A percentile compares a stretch with the other conserved stretches of the same genome.
These are phyloP conservation scores for Orthonychiurus folsomi DNA, from an alignment of 2,888 invertebrate genomes.

Conservation along the genomic window DNA sequence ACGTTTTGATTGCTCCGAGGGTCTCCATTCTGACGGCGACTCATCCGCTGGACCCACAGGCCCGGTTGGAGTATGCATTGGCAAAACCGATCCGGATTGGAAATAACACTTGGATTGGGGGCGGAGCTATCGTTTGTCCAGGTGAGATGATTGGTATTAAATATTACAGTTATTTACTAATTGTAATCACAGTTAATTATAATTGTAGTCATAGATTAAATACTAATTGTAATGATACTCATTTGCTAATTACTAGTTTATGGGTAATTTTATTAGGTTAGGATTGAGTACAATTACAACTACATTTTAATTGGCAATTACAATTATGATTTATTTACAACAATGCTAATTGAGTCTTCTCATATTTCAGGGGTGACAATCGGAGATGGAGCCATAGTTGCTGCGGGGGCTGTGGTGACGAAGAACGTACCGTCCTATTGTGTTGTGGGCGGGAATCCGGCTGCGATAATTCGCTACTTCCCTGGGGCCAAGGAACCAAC, in stretches of 20 bases:
- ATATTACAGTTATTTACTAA: too few species aligned
- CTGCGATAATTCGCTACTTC: background rate
- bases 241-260: too few species aligned
- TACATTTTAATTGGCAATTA: too few species aligned
- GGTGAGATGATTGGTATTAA: too few species aligned
- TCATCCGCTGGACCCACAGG: constrained; percentile 29
- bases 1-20: constrained; percentile 27
- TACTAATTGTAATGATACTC: too few species aligned
- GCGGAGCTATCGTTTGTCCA: constrained; percentile 28
- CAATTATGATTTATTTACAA: too few species aligned
- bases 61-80: constrained; percentile 8
- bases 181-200: too few species aligned
- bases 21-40: constrained; percentile 33
- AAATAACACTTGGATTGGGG: constrained; percentile 31
- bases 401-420: background rate
- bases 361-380: too few species aligned
- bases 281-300: too few species aligned
- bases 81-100: constrained; percentile 28
- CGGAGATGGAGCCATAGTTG: background rate
- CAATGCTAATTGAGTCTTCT: too few species aligned
- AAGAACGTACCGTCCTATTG: background rate
- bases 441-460: constrained; percentile 7
- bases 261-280: too few species aligned
- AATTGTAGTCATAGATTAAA: too few species aligned
- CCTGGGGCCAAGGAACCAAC: background rate